These are phyloP conservation scores for Semnornis frantzii DNA, from an alignment of 2,113 vertebrate species.

Conservation along the genomic window DNA sequence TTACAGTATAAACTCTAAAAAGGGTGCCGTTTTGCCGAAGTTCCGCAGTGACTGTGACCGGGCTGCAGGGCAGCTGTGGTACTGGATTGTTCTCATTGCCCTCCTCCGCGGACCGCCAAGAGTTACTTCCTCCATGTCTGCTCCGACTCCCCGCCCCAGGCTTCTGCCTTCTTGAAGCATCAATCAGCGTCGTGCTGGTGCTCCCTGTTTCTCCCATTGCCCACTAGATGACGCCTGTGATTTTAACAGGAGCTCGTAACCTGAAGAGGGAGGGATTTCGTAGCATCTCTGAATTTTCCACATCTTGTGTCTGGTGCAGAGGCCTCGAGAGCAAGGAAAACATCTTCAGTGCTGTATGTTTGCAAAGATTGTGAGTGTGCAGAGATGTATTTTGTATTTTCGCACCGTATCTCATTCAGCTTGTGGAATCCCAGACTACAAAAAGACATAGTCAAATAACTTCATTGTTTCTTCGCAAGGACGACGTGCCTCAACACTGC, in stretches of 20 bases:
- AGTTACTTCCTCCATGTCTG: background rate
- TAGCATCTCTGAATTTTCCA: background rate
- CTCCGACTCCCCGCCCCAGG: accelerated
- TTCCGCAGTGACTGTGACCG: background rate
- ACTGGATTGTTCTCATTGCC: background rate
- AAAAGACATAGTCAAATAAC: background rate
- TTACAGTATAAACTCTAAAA: background rate
- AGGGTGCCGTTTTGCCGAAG: accelerated
- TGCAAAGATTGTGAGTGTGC: background rate
- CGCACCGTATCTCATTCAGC: background rate
- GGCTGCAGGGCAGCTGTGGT: background rate
- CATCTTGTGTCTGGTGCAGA: background rate
- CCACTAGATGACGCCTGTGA: slow-evolving; percentile 77
- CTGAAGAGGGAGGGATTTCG: accelerated
- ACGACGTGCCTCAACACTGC: background rate
- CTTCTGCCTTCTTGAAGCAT: accelerated
- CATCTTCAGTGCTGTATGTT: background rate
- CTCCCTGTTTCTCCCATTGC: background rate
- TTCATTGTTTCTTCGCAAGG: background rate
- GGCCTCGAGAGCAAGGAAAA: background rate
- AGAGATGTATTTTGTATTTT: background rate
- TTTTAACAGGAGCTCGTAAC: slow-evolving; percentile 18
- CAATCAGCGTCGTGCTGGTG: accelerated
- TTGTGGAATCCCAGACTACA: background rate
- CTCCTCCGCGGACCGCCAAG: background rate